phyloP scores from a whole-genome alignment of 2,113 vertebrate genomes.

The Aldabrachelys gigantea region DNA sequence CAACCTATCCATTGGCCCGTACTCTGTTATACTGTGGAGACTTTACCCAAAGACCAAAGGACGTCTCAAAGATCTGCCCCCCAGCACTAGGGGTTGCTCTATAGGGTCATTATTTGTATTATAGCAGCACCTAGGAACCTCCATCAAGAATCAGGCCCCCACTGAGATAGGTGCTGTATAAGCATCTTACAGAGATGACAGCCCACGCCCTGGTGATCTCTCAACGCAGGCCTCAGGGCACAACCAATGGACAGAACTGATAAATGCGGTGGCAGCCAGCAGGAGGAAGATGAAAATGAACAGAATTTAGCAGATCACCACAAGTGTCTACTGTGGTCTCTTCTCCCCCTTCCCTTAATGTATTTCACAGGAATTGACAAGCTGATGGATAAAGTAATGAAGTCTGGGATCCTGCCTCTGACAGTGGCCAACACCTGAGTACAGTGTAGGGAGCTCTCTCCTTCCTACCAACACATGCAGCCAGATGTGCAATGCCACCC shows the following conservation, averaged over 20 bases:
- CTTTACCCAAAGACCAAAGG: neutral
- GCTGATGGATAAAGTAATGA: neutral
- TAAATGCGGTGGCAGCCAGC: neutral
- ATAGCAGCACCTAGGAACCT: neutral
- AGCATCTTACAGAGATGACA: neutral
- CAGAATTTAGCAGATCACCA: neutral
- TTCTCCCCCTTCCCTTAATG: neutral
- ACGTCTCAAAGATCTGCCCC: neutral
- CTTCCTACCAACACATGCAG: neutral
- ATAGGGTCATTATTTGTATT: neutral
- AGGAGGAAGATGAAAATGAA: neutral
- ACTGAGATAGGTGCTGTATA: too few relatives aligned
- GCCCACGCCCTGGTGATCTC: neutral
- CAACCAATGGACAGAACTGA: neutral
- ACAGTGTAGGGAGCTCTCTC: neutral
- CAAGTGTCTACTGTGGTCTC: neutral
- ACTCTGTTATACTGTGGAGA: neutral
- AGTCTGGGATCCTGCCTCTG: neutral
- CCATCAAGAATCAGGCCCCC: neutral
- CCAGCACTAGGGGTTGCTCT: neutral
- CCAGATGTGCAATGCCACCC: neutral
- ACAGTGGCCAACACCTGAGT: neutral
- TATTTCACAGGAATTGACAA: neutral
- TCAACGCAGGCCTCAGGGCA: neutral
- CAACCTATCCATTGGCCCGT: neutral